Evolutionary conservation across 2,797 vertebrate species (phyloP).

Genomic region (Eulemur mongoz): DNA sequence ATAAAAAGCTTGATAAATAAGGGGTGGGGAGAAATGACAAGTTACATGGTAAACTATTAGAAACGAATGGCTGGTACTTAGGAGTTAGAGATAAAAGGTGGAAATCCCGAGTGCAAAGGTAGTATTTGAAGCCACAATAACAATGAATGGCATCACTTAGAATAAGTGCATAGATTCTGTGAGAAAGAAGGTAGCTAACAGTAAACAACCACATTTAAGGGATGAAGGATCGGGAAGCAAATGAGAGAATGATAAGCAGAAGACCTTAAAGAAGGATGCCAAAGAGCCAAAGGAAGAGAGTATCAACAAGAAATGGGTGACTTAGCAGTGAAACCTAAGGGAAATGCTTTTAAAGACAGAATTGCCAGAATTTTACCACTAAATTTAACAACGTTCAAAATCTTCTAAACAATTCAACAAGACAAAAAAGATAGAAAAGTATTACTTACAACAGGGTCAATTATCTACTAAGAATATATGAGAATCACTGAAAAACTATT

Average conservation of each 20-base stretch:
- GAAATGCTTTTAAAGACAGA: neutral
- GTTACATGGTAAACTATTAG: neutral
- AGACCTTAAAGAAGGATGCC: neutral
- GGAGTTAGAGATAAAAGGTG: neutral
- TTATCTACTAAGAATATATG: neutral
- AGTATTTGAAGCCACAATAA: neutral
- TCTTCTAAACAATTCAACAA: neutral
- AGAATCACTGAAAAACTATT: neutral
- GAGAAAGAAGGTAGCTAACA: neutral
- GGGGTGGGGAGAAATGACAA: neutral
- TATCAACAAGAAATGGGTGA: neutral
- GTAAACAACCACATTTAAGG: neutral
- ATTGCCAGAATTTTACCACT: neutral
- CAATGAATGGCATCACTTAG: neutral
- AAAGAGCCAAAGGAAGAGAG: neutral
- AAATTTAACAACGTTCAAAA: constrained; percentile 4
- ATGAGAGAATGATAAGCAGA: neutral
- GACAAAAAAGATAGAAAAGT: neutral
- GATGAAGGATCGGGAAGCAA: neutral
- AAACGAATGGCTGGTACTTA: neutral
- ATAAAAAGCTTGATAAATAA: neutral
- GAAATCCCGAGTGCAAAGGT: neutral
- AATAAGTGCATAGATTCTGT: neutral
- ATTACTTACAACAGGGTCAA: neutral
- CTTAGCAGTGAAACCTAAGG: neutral